A percentile compares a stretch with the other conserved stretches of the same genome.
These are phyloP conservation scores for Montipora efflorescens DNA, from an alignment of 64 coral and sea anemone genomes.

Conservation along the genomic window DNA sequence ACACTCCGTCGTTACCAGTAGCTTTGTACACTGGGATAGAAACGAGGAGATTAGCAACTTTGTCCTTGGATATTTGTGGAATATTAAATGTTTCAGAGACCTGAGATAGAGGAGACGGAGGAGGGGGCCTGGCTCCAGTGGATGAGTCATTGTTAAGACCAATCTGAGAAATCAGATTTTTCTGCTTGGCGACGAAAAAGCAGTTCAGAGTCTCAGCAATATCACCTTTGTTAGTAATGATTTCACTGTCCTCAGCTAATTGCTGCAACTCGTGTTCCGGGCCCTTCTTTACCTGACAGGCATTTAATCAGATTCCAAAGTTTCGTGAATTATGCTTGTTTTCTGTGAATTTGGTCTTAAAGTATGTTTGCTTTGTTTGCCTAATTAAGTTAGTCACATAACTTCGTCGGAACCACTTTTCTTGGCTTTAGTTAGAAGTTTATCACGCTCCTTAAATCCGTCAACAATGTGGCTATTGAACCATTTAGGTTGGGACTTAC, in stretches of 20 bases:
- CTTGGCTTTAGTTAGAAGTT: constrained; percentile 37
- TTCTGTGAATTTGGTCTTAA: constrained; percentile 49
- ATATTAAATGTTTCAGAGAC: constrained; percentile 2
- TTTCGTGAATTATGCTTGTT: constrained; percentile 47
- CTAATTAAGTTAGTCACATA: constrained; percentile 51
- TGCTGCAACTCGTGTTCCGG: background rate
- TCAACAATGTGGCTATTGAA: constrained; percentile 21
- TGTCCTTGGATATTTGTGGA: constrained; percentile 42
- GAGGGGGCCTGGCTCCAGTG: background rate
- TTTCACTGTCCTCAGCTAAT: background rate
- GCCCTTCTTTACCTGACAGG: constrained; percentile 21
- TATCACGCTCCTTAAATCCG: constrained; percentile 42
- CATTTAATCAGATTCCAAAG: constrained; percentile 55
- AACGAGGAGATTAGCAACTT: constrained; percentile 22
- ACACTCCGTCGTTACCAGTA: constrained; percentile 29
- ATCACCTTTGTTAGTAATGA: constrained; percentile 15
- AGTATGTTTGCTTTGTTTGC: constrained; percentile 37
- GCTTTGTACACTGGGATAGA: constrained; percentile 48
- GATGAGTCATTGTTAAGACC: background rate
- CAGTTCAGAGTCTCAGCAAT: constrained; percentile 58
- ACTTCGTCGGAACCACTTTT: constrained; percentile 1
- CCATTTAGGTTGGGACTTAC: constrained; percentile 59
- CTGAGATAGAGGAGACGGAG: background rate
- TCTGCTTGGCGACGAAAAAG: constrained; percentile 57
- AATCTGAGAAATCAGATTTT: constrained; percentile 25